These are phyloP conservation scores for Campylorhamphus procurvoides DNA, from an alignment of 2,113 vertebrate genomes.

Conservation along the genomic window DNA sequence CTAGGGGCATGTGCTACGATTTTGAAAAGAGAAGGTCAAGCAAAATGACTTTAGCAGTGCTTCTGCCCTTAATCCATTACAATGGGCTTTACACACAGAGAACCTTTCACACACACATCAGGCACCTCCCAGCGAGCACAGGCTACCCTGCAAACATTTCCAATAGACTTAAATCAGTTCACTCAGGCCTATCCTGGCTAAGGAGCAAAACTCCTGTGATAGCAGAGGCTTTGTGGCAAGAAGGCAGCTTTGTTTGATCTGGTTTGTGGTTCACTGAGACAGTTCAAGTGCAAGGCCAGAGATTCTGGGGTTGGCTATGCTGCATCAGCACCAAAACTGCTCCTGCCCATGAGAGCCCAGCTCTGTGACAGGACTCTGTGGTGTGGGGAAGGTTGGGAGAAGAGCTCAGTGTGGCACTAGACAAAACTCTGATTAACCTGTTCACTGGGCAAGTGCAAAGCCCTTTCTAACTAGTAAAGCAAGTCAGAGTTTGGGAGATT, in stretches of 20 bases:
- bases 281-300: background rate
- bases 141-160: background rate
- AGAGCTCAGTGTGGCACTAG: background rate
- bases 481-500: background rate
- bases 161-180: background rate
- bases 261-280: background rate
- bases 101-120: background rate
- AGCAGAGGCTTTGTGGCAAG: background rate
- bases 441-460: background rate
- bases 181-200: background rate
- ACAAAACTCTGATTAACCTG: background rate
- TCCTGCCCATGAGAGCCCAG: background rate
- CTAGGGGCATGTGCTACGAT: background rate
- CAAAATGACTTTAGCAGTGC: background rate
- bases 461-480: background rate
- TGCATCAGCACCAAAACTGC: background rate
- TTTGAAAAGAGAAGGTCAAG: background rate
- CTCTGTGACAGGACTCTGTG: background rate
- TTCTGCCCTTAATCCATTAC: conserved; percentile 1
- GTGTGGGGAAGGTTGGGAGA: background rate
- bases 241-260: background rate
- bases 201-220: background rate
- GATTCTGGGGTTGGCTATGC: background rate
- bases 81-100: background rate
- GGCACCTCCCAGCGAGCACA: background rate